These are phyloP conservation scores for Drosophila subpulchrella DNA, from an alignment of 1,140 invertebrate genomes.

Conservation along the genomic window DNA sequence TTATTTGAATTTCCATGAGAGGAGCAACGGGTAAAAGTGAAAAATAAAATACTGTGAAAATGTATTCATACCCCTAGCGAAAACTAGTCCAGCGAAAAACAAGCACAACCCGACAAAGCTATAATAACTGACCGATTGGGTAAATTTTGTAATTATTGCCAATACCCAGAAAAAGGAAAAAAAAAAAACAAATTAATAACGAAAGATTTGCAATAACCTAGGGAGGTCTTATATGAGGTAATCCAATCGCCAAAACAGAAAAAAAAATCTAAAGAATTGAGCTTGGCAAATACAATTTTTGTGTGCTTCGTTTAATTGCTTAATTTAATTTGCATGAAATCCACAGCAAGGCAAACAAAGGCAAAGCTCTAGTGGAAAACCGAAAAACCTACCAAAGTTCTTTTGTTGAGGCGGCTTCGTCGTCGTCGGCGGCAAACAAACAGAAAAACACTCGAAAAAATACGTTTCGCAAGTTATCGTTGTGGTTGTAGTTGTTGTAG, in stretches of 20 bases:
- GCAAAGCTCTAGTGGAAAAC: slow-evolving; percentile 20
- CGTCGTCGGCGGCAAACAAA: slow-evolving; percentile 38
- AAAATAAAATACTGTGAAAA: slow-evolving; percentile 11
- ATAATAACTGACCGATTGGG: slow-evolving; percentile 46
- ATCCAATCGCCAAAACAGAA: slow-evolving; percentile 24
- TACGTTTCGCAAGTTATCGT: slow-evolving; percentile 42
- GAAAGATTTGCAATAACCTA: slow-evolving; percentile 43
- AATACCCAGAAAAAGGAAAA: slow-evolving; percentile 16
- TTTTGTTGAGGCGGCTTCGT: slow-evolving; percentile 63
- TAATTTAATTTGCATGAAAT: slow-evolving; percentile 79
- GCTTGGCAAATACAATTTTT: slow-evolving; percentile 44
- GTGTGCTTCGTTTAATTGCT: slow-evolving; percentile 66
- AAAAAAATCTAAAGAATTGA: slow-evolving; percentile 38
- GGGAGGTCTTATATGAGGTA: slow-evolving; percentile 37
- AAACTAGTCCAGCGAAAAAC: slow-evolving; percentile 23
- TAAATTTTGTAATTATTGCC: slow-evolving; percentile 40
- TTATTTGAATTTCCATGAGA: slow-evolving; percentile 50
- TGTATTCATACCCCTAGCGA: slow-evolving; percentile 9
- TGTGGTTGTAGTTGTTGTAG: slow-evolving; percentile 38
- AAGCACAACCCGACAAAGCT: slow-evolving; percentile 5
- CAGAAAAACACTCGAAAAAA: slow-evolving; percentile 41
- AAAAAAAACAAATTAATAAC: slow-evolving; percentile 27
- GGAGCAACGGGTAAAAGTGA: slow-evolving; percentile 18
- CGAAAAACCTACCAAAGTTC: slow-evolving; percentile 75
- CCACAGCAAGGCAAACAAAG: slow-evolving; percentile 39